Conservation (phyloP, 2,113 vertebrate species). For the Morone saxatilis region DNA sequence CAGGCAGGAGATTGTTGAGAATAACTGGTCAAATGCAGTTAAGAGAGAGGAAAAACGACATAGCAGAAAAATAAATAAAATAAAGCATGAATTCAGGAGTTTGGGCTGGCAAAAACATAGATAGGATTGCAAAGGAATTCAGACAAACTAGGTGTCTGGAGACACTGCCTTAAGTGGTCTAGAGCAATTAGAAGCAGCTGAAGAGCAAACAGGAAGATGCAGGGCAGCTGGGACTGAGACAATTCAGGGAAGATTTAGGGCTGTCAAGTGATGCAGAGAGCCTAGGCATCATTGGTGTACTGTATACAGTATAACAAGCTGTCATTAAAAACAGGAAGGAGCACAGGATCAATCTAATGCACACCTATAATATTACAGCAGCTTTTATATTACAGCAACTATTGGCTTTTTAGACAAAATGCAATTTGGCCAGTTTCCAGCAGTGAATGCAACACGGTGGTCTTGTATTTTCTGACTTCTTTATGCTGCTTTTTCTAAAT, state of each 20-base stretch:
- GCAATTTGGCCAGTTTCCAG: neutral
- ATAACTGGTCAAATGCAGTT: slow-evolving; percentile 10
- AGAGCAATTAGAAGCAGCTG: slow-evolving; percentile 62
- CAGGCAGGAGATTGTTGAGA: neutral
- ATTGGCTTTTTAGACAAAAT: neutral
- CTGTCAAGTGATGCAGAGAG: slow-evolving; percentile 34
- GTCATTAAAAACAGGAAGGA: slow-evolving; percentile 26
- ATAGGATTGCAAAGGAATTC: slow-evolving; percentile 17
- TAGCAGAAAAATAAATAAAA: neutral
- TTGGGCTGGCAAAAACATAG: too few species aligned
- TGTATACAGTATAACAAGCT: neutral
- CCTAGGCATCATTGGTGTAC: neutral
- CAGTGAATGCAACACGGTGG: neutral
- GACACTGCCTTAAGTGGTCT: slow-evolving; percentile 40
- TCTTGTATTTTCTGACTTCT: neutral
- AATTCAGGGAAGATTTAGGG: slow-evolving; percentile 14
- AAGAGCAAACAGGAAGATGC: slow-evolving; percentile 47
- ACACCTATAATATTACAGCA: neutral
- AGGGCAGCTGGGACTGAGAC: slow-evolving; percentile 25
- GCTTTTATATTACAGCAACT: neutral
- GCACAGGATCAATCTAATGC: neutral
- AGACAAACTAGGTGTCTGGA: slow-evolving; percentile 45
- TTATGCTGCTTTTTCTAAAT: neutral
- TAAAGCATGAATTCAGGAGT: slow-evolving; percentile 4
- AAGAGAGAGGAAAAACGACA: slow-evolving; percentile 18